A percentile compares a stretch with the other conserved stretches of the same genome.
These are phyloP conservation scores for Lasiurus cinereus DNA, from an alignment of 2,113 vertebrate species.

Conservation along the genomic window DNA sequence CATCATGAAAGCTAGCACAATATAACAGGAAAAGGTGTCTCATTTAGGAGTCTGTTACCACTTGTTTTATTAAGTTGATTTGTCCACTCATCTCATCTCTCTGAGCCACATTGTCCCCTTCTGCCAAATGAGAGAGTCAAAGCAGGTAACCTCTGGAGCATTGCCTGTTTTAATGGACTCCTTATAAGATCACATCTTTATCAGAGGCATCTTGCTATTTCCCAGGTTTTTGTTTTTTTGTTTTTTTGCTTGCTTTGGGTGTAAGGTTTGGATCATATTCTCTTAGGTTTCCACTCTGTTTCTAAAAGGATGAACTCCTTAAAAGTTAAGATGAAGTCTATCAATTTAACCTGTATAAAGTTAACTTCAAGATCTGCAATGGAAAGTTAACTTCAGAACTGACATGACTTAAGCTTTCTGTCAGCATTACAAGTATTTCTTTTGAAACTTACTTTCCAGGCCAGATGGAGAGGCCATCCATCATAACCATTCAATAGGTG, in stretches of 20 bases:
- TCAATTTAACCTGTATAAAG: neutral
- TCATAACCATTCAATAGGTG: neutral
- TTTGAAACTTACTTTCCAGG: constrained; percentile 7
- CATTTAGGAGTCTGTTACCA: neutral
- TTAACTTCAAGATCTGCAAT: constrained; percentile 31
- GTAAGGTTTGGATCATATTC: neutral
- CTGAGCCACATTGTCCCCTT: neutral
- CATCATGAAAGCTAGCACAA: neutral
- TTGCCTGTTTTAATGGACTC: neutral
- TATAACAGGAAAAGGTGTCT: neutral
- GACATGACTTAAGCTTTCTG: constrained; percentile 4
- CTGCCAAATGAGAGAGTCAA: constrained; percentile 9
- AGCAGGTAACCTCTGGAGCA: neutral
- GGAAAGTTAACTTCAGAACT: neutral
- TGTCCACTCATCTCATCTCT: constrained; percentile 34
- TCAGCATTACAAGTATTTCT: neutral
- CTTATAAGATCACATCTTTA: neutral
- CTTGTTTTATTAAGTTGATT: constrained; percentile 34
- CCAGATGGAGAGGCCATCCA: neutral
- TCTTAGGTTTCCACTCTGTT: neutral
- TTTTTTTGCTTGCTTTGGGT: neutral
- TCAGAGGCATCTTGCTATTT: neutral
- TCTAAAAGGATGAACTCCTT: neutral
- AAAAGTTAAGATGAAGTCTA: constrained; percentile 4
- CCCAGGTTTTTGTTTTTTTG: neutral